phyloP scores from a whole-genome alignment of 2,113 vertebrate genomes.

The Cynocephalus volans region DNA sequence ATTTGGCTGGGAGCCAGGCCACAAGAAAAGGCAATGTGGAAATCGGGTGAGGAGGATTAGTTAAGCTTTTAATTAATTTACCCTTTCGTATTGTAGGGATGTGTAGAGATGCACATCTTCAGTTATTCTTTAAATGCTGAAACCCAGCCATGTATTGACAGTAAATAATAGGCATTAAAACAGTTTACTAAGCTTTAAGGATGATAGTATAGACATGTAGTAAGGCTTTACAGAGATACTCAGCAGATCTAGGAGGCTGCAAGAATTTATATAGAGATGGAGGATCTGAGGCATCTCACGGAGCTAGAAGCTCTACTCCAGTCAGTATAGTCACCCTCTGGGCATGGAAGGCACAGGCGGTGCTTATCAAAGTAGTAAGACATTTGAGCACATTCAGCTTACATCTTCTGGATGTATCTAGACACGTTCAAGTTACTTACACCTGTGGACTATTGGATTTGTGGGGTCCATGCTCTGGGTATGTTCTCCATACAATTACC shows the following conservation, averaged over 20 bases:
- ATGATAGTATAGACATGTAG: background rate
- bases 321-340: background rate
- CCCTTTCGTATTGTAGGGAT: constrained; percentile 11
- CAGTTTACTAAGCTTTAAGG: background rate
- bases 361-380: background rate
- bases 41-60: constrained; percentile 63
- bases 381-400: background rate
- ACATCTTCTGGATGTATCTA: background rate
- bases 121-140: background rate
- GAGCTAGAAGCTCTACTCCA: background rate
- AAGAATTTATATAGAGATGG: background rate
- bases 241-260: background rate
- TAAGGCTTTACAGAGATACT: background rate
- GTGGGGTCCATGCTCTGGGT: background rate
- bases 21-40: constrained; percentile 35
- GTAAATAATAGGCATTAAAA: background rate
- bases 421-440: background rate
- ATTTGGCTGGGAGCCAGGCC: constrained; percentile 76
- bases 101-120: background rate
- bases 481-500: background rate
- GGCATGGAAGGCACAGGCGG: background rate
- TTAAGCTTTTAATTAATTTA: constrained; percentile 79
- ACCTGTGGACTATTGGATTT: background rate
- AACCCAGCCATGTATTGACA: background rate
- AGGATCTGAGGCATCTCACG: background rate